Percentiles rank a stretch among this genome's conserved stretches.
Conservation (phyloP, 2,797 vertebrate genomes). For the Lacerta bilineata region DNA sequence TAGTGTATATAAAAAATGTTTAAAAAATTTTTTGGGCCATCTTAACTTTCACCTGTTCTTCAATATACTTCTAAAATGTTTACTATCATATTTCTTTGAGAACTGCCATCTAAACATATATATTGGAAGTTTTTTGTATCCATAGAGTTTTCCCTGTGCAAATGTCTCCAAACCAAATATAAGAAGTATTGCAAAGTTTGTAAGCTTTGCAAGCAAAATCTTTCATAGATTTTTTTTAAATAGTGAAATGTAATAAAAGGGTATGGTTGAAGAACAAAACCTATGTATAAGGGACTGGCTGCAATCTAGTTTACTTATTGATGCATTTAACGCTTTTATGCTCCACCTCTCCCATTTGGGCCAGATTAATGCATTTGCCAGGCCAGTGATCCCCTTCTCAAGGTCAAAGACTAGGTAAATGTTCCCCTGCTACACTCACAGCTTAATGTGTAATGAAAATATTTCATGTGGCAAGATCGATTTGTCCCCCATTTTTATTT, state of each 20-base stretch:
- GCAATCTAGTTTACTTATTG: neutral
- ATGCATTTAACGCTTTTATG: neutral
- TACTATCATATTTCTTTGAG: no score
- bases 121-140: no score
- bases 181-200: neutral
- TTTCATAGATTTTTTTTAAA: neutral
- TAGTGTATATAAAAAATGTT: no score
- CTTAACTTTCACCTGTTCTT: no score
- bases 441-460: neutral
- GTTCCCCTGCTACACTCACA: neutral
- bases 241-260: neutral
- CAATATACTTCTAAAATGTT: no score
- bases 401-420: neutral
- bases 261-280: neutral
- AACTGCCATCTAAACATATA: no score
- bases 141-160: no score
- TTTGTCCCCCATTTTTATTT: neutral
- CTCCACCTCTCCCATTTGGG: neutral
- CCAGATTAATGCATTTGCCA: neutral
- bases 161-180: no score
- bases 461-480: neutral
- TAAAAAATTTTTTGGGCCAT: no score
- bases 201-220: neutral
- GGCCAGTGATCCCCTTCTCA: neutral
- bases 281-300: neutral